Conservation (phyloP, 2,113 vertebrate species). For the Chionomys nivalis region DNA sequence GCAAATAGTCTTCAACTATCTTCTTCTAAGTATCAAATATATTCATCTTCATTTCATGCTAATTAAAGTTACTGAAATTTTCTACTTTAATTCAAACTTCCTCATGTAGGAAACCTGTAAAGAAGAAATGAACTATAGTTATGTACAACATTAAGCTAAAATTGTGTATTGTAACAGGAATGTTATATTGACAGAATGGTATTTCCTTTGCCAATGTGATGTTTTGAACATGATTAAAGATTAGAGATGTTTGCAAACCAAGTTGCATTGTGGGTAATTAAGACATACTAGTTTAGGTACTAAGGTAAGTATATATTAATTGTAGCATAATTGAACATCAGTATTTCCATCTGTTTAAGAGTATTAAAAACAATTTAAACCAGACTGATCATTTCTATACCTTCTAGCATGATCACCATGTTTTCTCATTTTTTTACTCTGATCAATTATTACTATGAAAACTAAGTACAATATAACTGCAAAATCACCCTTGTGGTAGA, state of each 20-base stretch:
- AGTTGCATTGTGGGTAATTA: neutral
- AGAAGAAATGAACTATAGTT: constrained; percentile 28
- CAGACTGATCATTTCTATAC: neutral
- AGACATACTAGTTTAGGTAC: neutral
- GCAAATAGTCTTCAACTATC: constrained; percentile 7
- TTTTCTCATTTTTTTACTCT: neutral
- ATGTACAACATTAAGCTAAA: neutral
- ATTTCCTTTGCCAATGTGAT: neutral
- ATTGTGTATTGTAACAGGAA: neutral
- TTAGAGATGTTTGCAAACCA: neutral
- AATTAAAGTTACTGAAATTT: constrained; percentile 9
- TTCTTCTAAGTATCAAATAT: neutral
- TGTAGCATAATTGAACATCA: neutral
- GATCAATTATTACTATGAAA: neutral
- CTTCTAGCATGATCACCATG: neutral
- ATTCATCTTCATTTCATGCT: constrained; percentile 30
- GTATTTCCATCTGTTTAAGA: neutral
- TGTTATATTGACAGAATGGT: neutral
- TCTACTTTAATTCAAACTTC: constrained; percentile 45
- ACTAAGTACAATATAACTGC: neutral
- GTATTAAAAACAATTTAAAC: neutral
- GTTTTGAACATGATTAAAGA: neutral
- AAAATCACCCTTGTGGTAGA: neutral
- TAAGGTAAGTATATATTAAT: neutral
- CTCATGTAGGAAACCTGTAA: neutral